A percentile compares a stretch with the other conserved stretches of the same genome.
Evolutionary conservation across 2,797 vertebrate species (phyloP).

Genomic region (Protosalanx chinensis): DNA sequence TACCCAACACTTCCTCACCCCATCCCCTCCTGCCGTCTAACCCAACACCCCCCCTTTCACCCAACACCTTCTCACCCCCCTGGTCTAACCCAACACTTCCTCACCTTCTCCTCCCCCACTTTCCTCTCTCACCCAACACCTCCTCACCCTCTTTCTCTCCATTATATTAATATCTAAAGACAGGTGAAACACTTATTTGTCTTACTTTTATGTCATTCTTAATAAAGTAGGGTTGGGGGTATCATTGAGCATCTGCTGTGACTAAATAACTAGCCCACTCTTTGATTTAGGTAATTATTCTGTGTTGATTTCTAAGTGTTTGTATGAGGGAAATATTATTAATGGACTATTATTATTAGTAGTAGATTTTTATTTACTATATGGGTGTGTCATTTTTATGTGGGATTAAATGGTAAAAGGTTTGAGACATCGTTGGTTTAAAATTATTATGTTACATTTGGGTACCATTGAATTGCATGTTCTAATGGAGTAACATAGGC

Average conservation of each 20-base stretch:
- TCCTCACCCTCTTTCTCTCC: neutral
- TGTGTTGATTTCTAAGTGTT: slow-evolving; percentile 2
- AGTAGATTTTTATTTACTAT: neutral
- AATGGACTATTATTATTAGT: neutral
- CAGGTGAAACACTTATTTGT: neutral
- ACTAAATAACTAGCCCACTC: slow-evolving; percentile 43
- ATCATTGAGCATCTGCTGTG: neutral
- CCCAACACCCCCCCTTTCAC: slow-evolving; percentile 40
- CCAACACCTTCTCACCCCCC: slow-evolving; percentile 35
- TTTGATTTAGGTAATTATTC: neutral
- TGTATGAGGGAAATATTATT: slow-evolving; percentile 9
- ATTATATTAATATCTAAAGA: neutral
- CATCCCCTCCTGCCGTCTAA: too few species aligned
- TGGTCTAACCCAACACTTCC: neutral
- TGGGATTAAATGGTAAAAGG: slow-evolving; percentile 19
- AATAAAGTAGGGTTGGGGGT: neutral
- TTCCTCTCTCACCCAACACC: neutral
- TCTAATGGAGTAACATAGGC: neutral
- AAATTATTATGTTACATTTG: neutral
- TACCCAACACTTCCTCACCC: slow-evolving; percentile 40
- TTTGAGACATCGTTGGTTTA: neutral
- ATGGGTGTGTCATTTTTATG: slow-evolving; percentile 33
- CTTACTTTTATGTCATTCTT: neutral
- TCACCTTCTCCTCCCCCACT: slow-evolving; percentile 22
- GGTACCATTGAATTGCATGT: neutral